A percentile compares a stretch with the other conserved stretches of the same genome.
Conservation (phyloP, 2,888 invertebrate genomes). For the Parthenolecanium corni region DNA sequence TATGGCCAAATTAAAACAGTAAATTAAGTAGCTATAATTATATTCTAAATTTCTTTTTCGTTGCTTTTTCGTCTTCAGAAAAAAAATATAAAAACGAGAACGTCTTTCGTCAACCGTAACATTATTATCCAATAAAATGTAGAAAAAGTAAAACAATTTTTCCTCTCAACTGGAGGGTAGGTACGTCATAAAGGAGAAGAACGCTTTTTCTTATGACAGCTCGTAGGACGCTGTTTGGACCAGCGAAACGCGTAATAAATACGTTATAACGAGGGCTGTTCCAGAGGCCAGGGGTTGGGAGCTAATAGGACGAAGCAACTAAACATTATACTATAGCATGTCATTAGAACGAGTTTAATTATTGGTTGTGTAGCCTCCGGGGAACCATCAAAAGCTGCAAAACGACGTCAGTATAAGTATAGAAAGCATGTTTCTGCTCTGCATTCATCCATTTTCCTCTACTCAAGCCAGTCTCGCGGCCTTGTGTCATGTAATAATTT, state of each 20-base stretch:
- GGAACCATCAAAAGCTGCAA: conserved; percentile 21
- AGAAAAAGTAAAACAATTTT: too few species aligned
- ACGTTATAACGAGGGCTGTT: not conserved
- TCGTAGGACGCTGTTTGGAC: conserved; percentile 5
- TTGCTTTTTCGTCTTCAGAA: too few species aligned
- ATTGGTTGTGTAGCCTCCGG: conserved; percentile 20
- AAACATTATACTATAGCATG: conserved; percentile 17
- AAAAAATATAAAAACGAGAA: too few species aligned
- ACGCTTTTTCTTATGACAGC: conserved; percentile 1
- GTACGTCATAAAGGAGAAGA: not conserved
- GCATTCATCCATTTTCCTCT: not conserved
- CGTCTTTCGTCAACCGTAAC: too few species aligned
- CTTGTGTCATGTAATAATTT: not conserved
- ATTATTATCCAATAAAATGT: too few species aligned
- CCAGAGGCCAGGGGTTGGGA: not conserved
- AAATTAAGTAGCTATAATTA: too few species aligned
- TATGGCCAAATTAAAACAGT: too few species aligned
- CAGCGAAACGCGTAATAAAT: conserved; percentile 1
- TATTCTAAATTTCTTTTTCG: too few species aligned
- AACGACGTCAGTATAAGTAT: conserved; percentile 12
- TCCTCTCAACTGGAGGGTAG: not conserved
- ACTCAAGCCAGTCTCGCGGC: too few species aligned
- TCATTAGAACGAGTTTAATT: conserved; percentile 22
- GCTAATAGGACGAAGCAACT: conserved; percentile 1
- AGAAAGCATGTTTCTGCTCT: conserved; percentile 14